Evolutionary conservation across 2,888 invertebrate species (phyloP).

Genomic region (Melinaea marsaeus): DNA sequence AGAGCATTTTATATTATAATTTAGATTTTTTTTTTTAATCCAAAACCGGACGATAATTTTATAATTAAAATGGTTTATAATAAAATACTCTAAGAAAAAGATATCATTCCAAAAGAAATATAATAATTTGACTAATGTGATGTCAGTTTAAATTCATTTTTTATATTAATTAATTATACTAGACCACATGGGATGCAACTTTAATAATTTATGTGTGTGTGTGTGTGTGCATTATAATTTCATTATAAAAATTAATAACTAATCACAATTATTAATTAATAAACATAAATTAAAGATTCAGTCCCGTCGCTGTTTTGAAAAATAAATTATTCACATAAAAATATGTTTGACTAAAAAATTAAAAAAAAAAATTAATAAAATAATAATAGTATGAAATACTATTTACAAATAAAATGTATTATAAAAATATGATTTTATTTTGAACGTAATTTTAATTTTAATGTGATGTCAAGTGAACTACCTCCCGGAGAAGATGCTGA

Average conservation of each 20-base stretch:
- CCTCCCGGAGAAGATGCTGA: conserved; percentile 87
- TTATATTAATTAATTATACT: not conserved
- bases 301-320: conserved; percentile 49
- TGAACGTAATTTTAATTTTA: conserved; percentile 16
- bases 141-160: not conserved
- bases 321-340: conserved; percentile 24
- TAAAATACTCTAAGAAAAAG: conserved; percentile 3
- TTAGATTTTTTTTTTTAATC: not conserved
- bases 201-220: conserved; percentile 11
- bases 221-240: conserved; percentile 7
- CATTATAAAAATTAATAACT: conserved; percentile 11
- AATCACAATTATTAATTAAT: conserved; percentile 40
- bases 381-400: conserved; percentile 19
- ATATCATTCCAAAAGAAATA: not conserved
- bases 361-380: conserved; percentile 31
- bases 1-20: conserved; percentile 28
- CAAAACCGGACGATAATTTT: too few species aligned
- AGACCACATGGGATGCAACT: not conserved
- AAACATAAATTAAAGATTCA: conserved; percentile 51
- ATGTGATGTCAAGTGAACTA: conserved; percentile 60
- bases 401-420: conserved; percentile 32
- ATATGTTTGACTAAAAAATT: conserved; percentile 24
- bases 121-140: not conserved
- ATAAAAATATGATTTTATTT: conserved; percentile 20
- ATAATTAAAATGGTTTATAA: too few species aligned